Percentiles rank a stretch among this genome's conserved stretches.
Conservation (phyloP, 2,113 vertebrate genomes). For the Neogale vison region DNA sequence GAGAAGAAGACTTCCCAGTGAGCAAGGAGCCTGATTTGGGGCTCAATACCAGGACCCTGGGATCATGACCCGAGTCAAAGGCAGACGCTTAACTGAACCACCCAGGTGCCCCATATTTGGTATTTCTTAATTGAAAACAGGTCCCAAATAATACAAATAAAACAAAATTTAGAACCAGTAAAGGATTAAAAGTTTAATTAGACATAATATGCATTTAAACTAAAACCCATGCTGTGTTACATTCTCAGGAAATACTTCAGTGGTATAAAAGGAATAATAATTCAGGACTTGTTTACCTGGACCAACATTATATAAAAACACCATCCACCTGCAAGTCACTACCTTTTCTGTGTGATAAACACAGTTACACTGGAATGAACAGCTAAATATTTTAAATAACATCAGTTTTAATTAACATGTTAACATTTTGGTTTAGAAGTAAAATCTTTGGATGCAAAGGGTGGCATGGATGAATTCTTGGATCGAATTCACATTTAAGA, state of each 20-base stretch:
- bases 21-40: no score
- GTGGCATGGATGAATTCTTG: not conserved
- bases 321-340: not conserved
- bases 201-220: not conserved
- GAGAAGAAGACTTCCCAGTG: no score
- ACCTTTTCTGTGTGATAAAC: not conserved
- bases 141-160: not conserved
- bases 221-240: not conserved
- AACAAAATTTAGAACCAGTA: not conserved
- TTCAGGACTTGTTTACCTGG: not conserved
- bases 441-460: not conserved
- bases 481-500: not conserved
- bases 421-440: not conserved
- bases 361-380: not conserved
- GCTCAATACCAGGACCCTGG: no score
- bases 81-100: no score
- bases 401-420: not conserved
- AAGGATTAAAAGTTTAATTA: slow-evolving; percentile 1
- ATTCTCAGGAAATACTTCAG: not conserved
- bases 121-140: slow-evolving; percentile 5
- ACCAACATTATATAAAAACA: not conserved
- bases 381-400: not conserved
- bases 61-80: no score
- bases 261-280: not conserved
- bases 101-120: not conserved